phyloP scores from a whole-genome alignment of 2,797 vertebrate species.

The Melanotaenia maccullochi region DNA sequence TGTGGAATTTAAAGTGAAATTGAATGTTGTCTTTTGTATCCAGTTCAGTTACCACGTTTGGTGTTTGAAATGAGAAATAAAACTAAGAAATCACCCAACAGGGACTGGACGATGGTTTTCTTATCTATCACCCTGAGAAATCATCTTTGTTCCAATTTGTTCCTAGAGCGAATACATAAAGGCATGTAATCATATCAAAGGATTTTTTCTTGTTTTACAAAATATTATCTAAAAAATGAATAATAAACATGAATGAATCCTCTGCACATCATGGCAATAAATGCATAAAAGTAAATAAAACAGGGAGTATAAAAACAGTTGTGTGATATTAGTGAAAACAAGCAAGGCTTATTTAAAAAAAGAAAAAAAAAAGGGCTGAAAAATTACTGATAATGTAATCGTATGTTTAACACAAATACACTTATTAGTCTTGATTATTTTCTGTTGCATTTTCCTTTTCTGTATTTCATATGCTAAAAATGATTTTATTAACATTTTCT shows the following conservation, averaged over 20 bases:
- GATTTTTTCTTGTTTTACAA: conserved; percentile 46
- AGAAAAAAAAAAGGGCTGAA: not conserved
- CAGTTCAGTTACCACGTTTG: conserved; percentile 41
- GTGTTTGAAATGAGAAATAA: conserved; percentile 64
- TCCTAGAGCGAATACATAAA: conserved; percentile 68
- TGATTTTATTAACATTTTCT: not conserved
- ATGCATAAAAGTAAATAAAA: conserved; percentile 4
- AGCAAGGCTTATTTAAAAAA: not conserved
- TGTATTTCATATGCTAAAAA: not conserved
- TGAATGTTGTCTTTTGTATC: conserved; percentile 64
- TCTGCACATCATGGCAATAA: not conserved
- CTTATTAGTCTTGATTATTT: not conserved
- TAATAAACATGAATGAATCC: conserved; percentile 44
- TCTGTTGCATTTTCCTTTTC: not conserved
- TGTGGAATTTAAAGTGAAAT: conserved; percentile 68
- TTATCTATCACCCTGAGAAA: conserved; percentile 75
- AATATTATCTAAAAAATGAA: conserved; percentile 52
- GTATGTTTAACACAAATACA: not conserved
- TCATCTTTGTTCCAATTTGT: conserved; percentile 78
- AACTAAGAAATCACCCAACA: conserved; percentile 64
- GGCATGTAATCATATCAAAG: conserved; percentile 68
- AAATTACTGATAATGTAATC: not conserved
- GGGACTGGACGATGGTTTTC: conserved; percentile 59
- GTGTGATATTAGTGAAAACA: too few species aligned
- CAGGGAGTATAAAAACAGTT: not conserved